These are phyloP conservation scores for Perca schrenkii DNA, from an alignment of 2,113 vertebrate genomes.

Conservation along the genomic window DNA sequence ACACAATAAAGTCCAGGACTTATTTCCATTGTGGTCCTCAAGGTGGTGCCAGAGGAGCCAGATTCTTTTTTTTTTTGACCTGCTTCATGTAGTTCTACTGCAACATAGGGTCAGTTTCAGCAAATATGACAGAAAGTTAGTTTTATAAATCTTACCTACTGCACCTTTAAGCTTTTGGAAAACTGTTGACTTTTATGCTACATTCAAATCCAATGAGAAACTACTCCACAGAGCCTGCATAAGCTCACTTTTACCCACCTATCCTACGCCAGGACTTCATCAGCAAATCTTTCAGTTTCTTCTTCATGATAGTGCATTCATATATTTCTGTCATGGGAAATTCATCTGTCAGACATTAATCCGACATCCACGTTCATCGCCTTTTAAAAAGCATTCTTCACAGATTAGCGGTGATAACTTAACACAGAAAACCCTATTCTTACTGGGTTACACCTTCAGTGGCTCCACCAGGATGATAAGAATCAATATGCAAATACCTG, in stretches of 20 bases:
- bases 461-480: not conserved
- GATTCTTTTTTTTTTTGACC: too few relatives aligned
- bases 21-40: too few relatives aligned
- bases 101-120: too few relatives aligned
- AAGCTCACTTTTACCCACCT: not conserved
- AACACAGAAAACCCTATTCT: conserved; percentile 14
- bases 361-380: not conserved
- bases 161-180: too few relatives aligned
- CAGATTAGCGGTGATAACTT: not conserved
- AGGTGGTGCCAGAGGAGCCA: too few relatives aligned
- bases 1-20: too few relatives aligned
- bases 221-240: not conserved
- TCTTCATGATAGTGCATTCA: not conserved
- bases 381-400: not conserved
- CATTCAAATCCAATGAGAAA: not conserved
- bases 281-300: not conserved
- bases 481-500: conserved; percentile 15
- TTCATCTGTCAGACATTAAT: not conserved
- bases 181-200: not conserved
- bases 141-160: too few relatives aligned
- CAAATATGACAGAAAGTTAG: too few relatives aligned
- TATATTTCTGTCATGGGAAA: not conserved
- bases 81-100: too few relatives aligned
- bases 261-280: not conserved
- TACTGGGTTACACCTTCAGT: not conserved